Evolutionary conservation across 1,140 invertebrate species (phyloP), one percentile per base, ranked within the genome.

Genomic region (Ostrea denselamellosa): DNA sequence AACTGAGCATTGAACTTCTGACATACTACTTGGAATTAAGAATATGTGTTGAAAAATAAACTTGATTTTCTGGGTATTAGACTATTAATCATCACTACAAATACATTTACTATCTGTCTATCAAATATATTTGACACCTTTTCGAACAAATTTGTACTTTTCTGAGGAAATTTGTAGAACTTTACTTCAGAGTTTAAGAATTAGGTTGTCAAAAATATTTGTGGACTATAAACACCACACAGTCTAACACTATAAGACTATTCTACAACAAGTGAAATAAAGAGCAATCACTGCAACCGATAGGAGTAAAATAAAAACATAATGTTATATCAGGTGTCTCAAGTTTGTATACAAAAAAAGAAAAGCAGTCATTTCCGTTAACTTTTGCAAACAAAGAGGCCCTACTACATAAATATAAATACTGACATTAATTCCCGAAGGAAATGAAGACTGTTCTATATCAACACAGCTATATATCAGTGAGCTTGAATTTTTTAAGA

Each of bases 401-500:
- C n/a, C 17, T n/a, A 7, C 56, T 62, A 62, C 56, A 62, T 0
- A 62, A 56, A n/a, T n/a, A 58, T 58, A 58, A 62, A 62, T n/a
- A 62, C 56, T 14, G 7, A 62, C 8, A 62, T 62, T 17, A 62
- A 44, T 44, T 44, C 17, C 56, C 56, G 2, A 3, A 19, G 56
- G 56, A 62, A 62, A 17, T 19, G 4, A 62, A n/a, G n/a, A 19
- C n/a, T 12, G 56, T 0, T 19, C 56, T 62, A 62, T 62, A 62
- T n/a, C 14, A 62, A 62, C 56, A 62, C 17, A 2, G 5, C n/a
- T 17, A 62, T 14, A 28, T 77, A 28, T 34, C 9, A 77, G 28
- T 22, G 68, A 77, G 68, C 68, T 77, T 77, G 68, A 77, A 77
- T 77, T 77, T 34, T 77, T 25, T 28, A 34, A 77, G 68, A 28